Conservation (phyloP, 2,113 vertebrate genomes). For the Catharus bicknelli region DNA sequence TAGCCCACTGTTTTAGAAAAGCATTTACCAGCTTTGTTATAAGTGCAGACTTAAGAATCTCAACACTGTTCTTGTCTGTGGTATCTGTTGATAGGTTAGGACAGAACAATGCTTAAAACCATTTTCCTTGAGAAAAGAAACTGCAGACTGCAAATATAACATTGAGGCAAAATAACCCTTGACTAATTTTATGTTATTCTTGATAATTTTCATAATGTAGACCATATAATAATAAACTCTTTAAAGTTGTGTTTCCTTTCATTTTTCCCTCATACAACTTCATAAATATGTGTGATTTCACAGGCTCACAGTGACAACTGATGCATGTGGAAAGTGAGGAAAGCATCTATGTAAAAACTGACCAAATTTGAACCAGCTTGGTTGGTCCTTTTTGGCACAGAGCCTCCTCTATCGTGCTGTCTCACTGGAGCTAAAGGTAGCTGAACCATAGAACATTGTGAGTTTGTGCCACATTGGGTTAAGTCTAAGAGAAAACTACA, state of each 20-base stretch:
- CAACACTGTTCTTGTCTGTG: not conserved
- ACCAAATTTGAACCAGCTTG: not conserved
- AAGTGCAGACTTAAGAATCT: not conserved
- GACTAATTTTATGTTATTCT: not conserved
- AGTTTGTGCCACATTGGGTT: not conserved
- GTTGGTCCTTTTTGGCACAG: not conserved
- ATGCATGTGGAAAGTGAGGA: not conserved
- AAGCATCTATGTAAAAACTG: not conserved
- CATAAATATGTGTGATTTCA: not conserved
- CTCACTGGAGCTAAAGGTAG: not conserved
- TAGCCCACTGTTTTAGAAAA: not conserved
- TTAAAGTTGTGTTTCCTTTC: not conserved
- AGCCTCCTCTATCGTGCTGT: not conserved
- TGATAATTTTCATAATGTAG: not conserved
- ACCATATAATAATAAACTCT: not conserved
- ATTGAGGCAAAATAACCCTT: not conserved
- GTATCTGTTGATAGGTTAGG: not conserved
- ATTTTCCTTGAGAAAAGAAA: not conserved
- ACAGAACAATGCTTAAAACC: not conserved
- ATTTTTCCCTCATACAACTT: not conserved
- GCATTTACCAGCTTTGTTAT: not conserved
- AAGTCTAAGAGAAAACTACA: not conserved
- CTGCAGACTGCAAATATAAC: not conserved
- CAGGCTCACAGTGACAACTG: not conserved
- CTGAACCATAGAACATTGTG: fast-evolving